phyloP scores from a whole-genome alignment of 1,140 invertebrate species.

The Rhizoglyphus robini region DNA sequence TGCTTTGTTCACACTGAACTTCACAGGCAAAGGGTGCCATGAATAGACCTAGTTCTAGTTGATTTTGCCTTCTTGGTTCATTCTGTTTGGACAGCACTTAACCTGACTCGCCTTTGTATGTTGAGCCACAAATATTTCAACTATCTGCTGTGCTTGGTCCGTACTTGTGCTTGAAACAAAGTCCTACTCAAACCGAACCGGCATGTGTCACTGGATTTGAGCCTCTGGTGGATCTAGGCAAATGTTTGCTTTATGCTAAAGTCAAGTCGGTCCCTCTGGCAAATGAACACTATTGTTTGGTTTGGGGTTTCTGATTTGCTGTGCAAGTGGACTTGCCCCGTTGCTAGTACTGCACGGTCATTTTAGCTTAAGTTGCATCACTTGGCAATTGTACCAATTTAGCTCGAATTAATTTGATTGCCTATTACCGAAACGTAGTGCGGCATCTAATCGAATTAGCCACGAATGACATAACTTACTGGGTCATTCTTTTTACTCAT shows the following conservation, averaged over 20 bases:
- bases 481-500: too few relatives aligned
- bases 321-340: too few relatives aligned
- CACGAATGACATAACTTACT: not conserved
- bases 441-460: slow-evolving; percentile 9
- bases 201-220: not conserved
- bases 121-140: not conserved
- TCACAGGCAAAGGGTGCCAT: too few relatives aligned
- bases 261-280: not conserved
- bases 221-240: too few relatives aligned
- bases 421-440: slow-evolving; percentile 3
- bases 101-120: not conserved
- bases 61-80: too few relatives aligned
- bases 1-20: not conserved
- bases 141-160: not conserved
- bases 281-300: not conserved
- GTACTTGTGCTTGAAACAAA: too few relatives aligned
- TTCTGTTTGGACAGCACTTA: not conserved
- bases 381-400: not conserved
- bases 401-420: slow-evolving; percentile 10
- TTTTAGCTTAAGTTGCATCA: not conserved
- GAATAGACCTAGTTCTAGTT: too few relatives aligned
- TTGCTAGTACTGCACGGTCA: not conserved
- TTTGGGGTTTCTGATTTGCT: too few relatives aligned
- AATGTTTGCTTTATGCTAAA: too few relatives aligned
- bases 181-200: too few relatives aligned